Conservation (phyloP, 2,113 vertebrate species). For the Oncorhynchus keta region DNA sequence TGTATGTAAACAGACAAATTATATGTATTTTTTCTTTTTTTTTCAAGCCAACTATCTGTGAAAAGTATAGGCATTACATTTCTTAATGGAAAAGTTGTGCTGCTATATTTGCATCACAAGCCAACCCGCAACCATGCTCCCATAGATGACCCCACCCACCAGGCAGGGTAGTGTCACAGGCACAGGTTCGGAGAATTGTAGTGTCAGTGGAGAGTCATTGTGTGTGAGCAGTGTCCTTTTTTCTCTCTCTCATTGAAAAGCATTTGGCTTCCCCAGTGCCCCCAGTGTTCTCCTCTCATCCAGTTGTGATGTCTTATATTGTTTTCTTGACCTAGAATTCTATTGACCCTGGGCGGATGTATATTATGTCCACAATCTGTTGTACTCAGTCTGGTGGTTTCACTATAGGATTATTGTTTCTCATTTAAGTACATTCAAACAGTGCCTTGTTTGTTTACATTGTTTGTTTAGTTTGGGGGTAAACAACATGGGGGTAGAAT, state of each 20-base stretch:
- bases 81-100: constrained; percentile 4
- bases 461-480: constrained; percentile 10
- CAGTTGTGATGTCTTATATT: constrained; percentile 44
- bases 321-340: constrained; percentile 54
- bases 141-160: constrained; percentile 8
- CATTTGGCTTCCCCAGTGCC: constrained; percentile 44
- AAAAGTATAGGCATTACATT: constrained; percentile 7
- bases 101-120: constrained; percentile 31
- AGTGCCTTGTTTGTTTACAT: constrained; percentile 12
- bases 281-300: constrained; percentile 31
- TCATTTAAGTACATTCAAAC: constrained; percentile 21
- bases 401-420: constrained; percentile 22
- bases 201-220: constrained; percentile 40
- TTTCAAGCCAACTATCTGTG: constrained; percentile 4
- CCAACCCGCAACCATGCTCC: not conserved
- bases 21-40: not conserved
- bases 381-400: constrained; percentile 31
- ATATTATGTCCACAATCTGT: constrained; percentile 24
- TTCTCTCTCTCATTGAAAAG: constrained; percentile 49
- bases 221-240: constrained; percentile 20
- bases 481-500: not conserved
- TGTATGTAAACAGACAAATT: constrained; percentile 22
- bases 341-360: constrained; percentile 32
- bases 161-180: constrained; percentile 43
- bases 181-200: constrained; percentile 19